A percentile compares a stretch with the other conserved stretches of the same genome.
Conservation (phyloP, 2,888 invertebrate genomes). For the Aethes cnicana region DNA sequence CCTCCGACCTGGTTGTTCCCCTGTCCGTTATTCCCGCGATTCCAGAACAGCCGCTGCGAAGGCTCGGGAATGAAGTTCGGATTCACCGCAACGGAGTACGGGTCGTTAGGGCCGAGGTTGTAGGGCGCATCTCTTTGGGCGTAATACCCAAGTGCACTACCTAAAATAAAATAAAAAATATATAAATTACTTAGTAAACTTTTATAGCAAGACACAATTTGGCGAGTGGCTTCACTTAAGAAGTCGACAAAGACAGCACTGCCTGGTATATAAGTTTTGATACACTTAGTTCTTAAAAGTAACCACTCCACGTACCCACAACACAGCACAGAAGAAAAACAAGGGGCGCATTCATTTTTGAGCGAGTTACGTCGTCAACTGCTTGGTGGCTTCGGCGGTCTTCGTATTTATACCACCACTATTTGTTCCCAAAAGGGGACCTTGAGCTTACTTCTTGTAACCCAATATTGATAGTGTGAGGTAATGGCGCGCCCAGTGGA, state of each 20-base stretch:
- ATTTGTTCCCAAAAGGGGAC: constrained; percentile 77
- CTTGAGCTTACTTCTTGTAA: constrained; percentile 82
- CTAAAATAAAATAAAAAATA: constrained; percentile 53
- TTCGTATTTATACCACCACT: constrained; percentile 77
- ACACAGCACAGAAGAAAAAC: constrained; percentile 64
- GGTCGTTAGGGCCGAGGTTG: constrained; percentile 61
- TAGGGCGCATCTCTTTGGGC: constrained; percentile 64
- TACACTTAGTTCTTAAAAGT: neutral
- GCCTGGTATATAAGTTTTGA: neutral
- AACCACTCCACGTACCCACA: constrained; percentile 65
- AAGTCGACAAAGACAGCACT: neutral
- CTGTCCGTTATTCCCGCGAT: constrained; percentile 51
- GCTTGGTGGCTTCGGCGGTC: constrained; percentile 68
- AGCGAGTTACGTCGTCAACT: constrained; percentile 66
- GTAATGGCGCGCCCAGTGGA: constrained; percentile 75
- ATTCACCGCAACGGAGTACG: constrained; percentile 53
- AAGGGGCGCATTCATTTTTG: constrained; percentile 70
- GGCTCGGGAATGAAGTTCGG: constrained; percentile 57
- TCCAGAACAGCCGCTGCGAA: constrained; percentile 67
- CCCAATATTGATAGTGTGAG: constrained; percentile 81
- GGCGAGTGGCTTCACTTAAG: neutral
- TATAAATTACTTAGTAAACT: no score
- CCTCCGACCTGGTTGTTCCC: constrained; percentile 75
- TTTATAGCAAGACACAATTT: no score
- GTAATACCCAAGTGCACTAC: constrained; percentile 63